These are phyloP conservation scores for Phycodurus eques DNA, from an alignment of 2,113 vertebrate species.

Conservation along the genomic window DNA sequence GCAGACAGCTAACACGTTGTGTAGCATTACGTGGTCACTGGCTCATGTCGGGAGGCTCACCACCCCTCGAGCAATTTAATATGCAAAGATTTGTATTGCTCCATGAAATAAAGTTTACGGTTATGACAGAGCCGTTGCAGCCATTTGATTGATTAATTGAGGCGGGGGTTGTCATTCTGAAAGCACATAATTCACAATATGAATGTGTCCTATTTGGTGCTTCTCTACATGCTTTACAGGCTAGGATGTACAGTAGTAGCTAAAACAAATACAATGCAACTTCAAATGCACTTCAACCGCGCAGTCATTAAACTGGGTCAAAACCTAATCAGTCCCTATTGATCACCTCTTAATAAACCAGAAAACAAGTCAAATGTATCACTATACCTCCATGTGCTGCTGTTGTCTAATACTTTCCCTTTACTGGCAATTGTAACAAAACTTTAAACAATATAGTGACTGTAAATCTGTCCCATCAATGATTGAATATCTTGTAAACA, in stretches of 20 bases:
- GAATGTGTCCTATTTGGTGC: no score
- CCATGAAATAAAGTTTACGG: not conserved
- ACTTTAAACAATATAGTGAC: not conserved
- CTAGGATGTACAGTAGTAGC: not conserved
- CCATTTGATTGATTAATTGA: not conserved
- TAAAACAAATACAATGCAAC: not conserved
- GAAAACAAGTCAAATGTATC: not conserved
- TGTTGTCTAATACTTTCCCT: not conserved
- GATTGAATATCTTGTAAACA: not conserved
- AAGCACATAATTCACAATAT: no score
- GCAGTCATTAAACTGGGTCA: slow-evolving; percentile 24
- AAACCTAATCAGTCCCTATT: slow-evolving; percentile 44
- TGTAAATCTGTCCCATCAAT: not conserved
- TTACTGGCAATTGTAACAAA: not conserved
- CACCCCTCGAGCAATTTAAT: not conserved
- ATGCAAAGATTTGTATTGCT: slow-evolving; percentile 1
- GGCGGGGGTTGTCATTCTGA: no score
- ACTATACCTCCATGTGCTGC: not conserved
- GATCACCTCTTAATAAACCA: slow-evolving; percentile 43
- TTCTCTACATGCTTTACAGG: not conserved
- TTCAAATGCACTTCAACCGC: not conserved
- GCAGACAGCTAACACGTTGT: not conserved
- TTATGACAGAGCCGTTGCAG: not conserved
- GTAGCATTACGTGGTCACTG: not conserved
- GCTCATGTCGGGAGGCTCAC: not conserved